A percentile compares a stretch with the other conserved stretches of the same genome.
Conservation (phyloP, 1,140 invertebrate species). For the Hylaeus anthracinus region DNA sequence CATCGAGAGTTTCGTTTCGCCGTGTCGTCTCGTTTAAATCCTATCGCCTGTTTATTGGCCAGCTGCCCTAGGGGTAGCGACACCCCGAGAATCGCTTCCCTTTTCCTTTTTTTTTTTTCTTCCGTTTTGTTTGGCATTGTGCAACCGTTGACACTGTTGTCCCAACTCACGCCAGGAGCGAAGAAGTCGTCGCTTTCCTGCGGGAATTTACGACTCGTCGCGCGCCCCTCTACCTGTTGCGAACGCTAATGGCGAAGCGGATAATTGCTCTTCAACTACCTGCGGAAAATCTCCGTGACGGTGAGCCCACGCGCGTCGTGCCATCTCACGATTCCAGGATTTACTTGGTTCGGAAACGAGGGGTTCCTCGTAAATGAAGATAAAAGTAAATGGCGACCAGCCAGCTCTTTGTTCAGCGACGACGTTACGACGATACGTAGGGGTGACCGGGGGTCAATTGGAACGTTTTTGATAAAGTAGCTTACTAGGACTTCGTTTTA, state of each 20-base stretch:
- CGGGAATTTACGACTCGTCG: constrained; percentile 38
- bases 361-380: too few relatives aligned
- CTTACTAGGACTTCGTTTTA: too few relatives aligned
- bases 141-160: constrained; percentile 63
- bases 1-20: not conserved
- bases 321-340: too few relatives aligned
- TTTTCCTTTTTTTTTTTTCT: not conserved
- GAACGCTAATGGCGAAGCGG: constrained; percentile 18
- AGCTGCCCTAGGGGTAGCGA: not conserved
- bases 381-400: too few relatives aligned
- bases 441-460: too few relatives aligned
- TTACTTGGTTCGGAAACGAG: too few relatives aligned
- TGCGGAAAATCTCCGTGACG: constrained; percentile 4
- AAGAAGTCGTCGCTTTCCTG: constrained; percentile 11
- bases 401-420: too few relatives aligned
- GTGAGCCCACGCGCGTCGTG: not conserved
- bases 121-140: constrained; percentile 27
- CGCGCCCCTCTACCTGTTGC: constrained; percentile 24
- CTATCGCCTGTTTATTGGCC: constrained; percentile 31
- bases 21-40: constrained; percentile 4
- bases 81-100: constrained; percentile 8
- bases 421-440: too few relatives aligned
- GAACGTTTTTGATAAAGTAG: too few relatives aligned
- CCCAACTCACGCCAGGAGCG: constrained; percentile 62
- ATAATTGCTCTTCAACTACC: constrained; percentile 30